Percentiles rank a stretch among this genome's conserved stretches.
Evolutionary conservation across 2,888 invertebrate species (phyloP).

Genomic region (Sthenelais limicola): DNA sequence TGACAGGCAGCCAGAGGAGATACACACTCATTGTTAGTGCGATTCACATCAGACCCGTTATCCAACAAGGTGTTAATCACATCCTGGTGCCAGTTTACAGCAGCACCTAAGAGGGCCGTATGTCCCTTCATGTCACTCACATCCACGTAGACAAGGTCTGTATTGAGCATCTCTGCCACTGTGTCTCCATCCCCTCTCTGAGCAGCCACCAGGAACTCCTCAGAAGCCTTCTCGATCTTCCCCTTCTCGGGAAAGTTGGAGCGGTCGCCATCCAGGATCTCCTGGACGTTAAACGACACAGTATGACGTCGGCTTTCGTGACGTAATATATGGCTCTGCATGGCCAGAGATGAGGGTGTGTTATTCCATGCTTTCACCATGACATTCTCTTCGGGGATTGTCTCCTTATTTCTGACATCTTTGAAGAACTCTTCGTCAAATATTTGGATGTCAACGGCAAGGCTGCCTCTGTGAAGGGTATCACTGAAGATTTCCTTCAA

Average conservation of each 20-base stretch:
- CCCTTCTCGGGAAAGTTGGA: slow-evolving; percentile 56
- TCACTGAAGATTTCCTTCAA: slow-evolving; percentile 61
- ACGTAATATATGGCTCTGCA: slow-evolving; percentile 66
- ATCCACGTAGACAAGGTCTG: slow-evolving; percentile 64
- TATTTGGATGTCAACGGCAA: slow-evolving; percentile 63
- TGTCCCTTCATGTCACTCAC: slow-evolving; percentile 67
- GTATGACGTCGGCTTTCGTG: slow-evolving; percentile 55
- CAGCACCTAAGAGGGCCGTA: slow-evolving; percentile 68
- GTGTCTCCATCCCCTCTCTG: slow-evolving; percentile 58
- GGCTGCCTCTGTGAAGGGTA: slow-evolving; percentile 62
- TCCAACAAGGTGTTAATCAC: slow-evolving; percentile 70
- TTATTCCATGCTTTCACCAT: slow-evolving; percentile 61
- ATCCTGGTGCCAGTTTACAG: slow-evolving; percentile 68
- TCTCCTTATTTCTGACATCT: neutral
- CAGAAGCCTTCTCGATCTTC: slow-evolving; percentile 62
- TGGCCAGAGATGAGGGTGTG: slow-evolving; percentile 61
- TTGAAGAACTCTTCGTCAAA: slow-evolving; percentile 66
- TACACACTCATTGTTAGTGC: slow-evolving; percentile 66
- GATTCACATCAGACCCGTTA: slow-evolving; percentile 71
- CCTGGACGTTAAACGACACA: slow-evolving; percentile 59
- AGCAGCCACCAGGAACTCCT: slow-evolving; percentile 62
- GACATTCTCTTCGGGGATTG: slow-evolving; percentile 32
- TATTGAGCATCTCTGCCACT: slow-evolving; percentile 62
- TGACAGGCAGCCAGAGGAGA: slow-evolving; percentile 69
- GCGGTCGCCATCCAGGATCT: slow-evolving; percentile 59